These are phyloP conservation scores for Clarias fuscus DNA, from an alignment of 2,797 vertebrate genomes.

Conservation along the genomic window DNA sequence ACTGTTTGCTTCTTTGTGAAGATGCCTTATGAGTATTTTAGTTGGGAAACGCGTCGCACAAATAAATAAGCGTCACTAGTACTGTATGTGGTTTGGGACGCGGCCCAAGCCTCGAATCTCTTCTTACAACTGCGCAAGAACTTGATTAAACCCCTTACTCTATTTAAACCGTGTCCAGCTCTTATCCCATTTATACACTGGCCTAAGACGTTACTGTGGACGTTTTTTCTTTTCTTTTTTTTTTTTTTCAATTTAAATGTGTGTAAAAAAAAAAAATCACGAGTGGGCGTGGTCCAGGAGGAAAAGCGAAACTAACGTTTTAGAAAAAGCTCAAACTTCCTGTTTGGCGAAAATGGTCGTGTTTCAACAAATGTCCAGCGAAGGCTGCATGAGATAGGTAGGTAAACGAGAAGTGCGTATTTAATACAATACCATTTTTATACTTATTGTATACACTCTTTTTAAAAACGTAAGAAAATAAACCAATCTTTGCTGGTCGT, in stretches of 20 bases:
- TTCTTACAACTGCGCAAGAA: neutral
- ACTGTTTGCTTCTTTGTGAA: neutral
- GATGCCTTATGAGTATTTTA: neutral
- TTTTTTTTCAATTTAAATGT: neutral
- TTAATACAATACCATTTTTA: neutral
- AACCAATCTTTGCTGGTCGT: neutral
- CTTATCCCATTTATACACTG: neutral
- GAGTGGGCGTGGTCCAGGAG: slow-evolving; percentile 31
- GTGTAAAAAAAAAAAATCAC: neutral
- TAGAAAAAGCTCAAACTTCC: slow-evolving; percentile 47
- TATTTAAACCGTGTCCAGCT: neutral
- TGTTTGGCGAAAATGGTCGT: slow-evolving; percentile 28
- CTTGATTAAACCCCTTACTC: neutral
- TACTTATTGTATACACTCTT: neutral
- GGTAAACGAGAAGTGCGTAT: neutral
- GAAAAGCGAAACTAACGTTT: slow-evolving; percentile 57
- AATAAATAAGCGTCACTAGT: neutral
- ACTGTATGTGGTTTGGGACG: neutral
- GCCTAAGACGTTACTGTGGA: neutral
- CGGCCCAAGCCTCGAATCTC: neutral
- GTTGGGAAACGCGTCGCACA: neutral
- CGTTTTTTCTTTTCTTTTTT: neutral
- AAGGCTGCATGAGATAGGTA: slow-evolving; percentile 21
- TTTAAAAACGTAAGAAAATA: neutral
- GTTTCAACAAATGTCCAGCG: neutral